Evolutionary conservation across 2,797 vertebrate species (phyloP), one percentile per base, ranked within the genome.

Genomic region (Enteromius unitaeniatus): DNA sequence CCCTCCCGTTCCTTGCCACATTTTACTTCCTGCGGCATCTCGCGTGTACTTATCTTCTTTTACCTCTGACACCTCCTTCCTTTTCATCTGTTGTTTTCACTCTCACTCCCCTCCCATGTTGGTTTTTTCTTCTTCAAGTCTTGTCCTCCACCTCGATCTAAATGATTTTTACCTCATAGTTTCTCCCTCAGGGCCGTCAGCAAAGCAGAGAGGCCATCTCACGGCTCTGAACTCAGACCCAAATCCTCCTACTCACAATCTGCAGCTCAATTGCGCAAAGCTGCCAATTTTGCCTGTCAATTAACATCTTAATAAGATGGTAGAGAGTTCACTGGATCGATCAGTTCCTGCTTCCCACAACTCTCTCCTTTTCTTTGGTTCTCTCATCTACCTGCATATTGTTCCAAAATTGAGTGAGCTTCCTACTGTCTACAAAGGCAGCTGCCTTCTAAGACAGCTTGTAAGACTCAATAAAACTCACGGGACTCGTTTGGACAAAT

Each of bases 361-460:
- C 77, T 55, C 85, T 76, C 64, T 73, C 78, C 72, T 37, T 49
- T 70, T 78, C 70, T 79, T 75, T 49, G 76, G 81, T 60, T 90
- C 90, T 88, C 83, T 80, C 42, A 51, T 72, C 81, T 86, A 84
- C 83, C 21, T 86, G 84, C 53, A 87, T 79, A 89, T 80, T 88
- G 80, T 83, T 90, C 70, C 86, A 73, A 86, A 85, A 83, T 88
- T 88, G 80, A 88, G 86, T 90, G 87, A 9, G 51, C 84, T 45
- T 73, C 45, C 23, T 26, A 79, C 53, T 72, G 28, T 85, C 75
- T 67, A 74, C 40, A 31, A 31, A n/a, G 31, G 72, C 17, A 73
- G 26, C 17, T 73, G 15, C 42, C 8, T 47, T 49, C 23, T 47
- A 47, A 49, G 42, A 3, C 7, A 28, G 69, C 23, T 74, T 31